Percentiles rank a stretch among this genome's conserved stretches.
Conservation (phyloP, 2,113 vertebrate genomes). For the Phasianus colchicus region DNA sequence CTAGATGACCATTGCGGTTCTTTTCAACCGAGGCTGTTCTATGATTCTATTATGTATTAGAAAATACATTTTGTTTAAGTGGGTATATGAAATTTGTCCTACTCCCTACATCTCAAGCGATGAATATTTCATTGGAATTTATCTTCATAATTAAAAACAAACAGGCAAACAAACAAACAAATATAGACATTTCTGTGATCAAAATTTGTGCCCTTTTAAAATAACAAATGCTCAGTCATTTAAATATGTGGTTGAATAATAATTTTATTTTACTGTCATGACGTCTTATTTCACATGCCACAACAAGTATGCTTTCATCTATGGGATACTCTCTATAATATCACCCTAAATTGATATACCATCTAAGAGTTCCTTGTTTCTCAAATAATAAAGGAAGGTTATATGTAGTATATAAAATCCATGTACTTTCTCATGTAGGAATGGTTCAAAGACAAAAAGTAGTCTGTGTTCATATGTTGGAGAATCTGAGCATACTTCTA, state of each 20-base stretch:
- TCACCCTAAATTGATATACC: neutral
- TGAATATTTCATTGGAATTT: neutral
- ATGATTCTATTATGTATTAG: neutral
- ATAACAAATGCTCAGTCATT: neutral
- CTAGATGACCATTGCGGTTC: too few species aligned
- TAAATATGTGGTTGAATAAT: neutral
- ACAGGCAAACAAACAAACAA: too few species aligned
- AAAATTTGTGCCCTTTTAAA: neutral
- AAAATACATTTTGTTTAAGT: neutral
- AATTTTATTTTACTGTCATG: slow-evolving; percentile 18
- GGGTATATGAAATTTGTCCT: neutral
- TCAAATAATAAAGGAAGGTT: neutral
- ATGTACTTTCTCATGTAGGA: neutral
- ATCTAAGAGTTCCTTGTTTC: neutral
- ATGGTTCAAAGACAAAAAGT: neutral
- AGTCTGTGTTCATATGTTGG: neutral
- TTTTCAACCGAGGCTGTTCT: too few species aligned
- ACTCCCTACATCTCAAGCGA: neutral
- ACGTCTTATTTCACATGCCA: slow-evolving; percentile 5
- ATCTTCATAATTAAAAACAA: neutral
- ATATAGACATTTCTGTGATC: neutral
- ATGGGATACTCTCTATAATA: neutral
- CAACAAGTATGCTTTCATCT: neutral
- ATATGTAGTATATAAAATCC: neutral
- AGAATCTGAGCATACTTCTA: neutral